Conservation (phyloP, 2,797 vertebrate genomes). For the Hemitrygon akajei region DNA sequence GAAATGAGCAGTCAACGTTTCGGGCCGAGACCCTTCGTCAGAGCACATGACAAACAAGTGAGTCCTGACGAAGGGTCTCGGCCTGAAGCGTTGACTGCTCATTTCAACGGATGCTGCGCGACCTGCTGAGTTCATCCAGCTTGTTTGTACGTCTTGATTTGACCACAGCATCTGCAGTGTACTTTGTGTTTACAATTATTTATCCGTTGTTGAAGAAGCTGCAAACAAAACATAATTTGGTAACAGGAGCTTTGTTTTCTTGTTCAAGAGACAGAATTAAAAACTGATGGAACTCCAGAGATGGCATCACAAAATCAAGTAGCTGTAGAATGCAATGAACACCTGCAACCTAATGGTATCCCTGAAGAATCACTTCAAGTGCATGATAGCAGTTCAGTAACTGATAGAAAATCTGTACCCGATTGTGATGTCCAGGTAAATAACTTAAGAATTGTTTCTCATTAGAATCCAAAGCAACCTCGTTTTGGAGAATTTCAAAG, state of each 20-base stretch:
- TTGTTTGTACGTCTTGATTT: no score
- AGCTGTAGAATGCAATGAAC: constrained; percentile 60
- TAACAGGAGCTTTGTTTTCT: constrained; percentile 38
- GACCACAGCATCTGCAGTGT: no score
- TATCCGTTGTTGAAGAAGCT: neutral
- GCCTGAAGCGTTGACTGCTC: no score
- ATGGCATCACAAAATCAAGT: constrained; percentile 43
- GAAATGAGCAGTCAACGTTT: no score
- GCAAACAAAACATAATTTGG: neutral
- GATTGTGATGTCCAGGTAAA: constrained; percentile 86
- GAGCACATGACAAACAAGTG: no score
- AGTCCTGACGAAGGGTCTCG: no score
- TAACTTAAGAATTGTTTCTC: neutral
- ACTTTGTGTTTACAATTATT: no score
- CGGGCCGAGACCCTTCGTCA: no score
- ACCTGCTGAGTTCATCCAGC: no score
- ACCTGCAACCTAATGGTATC: constrained; percentile 80
- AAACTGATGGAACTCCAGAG: constrained; percentile 45
- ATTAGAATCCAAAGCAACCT: neutral
- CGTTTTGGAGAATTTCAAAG: neutral
- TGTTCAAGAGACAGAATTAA: constrained; percentile 55
- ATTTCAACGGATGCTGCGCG: no score
- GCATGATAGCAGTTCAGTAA: neutral
- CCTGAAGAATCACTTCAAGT: constrained; percentile 42
- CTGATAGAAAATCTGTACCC: constrained; percentile 78